Percentiles rank a stretch among this genome's conserved stretches.
These are phyloP conservation scores for Ahaetulla prasina DNA, from an alignment of 2,113 vertebrate species.

Conservation along the genomic window DNA sequence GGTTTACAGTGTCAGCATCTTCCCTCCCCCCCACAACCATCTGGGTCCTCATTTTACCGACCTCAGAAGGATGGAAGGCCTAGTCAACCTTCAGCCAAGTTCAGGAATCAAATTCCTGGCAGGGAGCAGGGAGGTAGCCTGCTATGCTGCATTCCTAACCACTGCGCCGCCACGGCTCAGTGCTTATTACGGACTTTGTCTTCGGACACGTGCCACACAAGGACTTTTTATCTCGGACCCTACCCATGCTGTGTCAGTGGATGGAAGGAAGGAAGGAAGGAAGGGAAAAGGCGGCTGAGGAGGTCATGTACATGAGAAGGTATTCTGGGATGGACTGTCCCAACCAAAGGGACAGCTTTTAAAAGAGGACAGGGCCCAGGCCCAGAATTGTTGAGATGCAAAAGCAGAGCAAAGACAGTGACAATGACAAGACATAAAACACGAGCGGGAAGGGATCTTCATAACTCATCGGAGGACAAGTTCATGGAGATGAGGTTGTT, in stretches of 20 bases:
- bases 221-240: not conserved
- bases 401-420: not conserved
- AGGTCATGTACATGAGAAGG: not conserved
- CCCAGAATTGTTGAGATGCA: not conserved
- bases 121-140: not conserved
- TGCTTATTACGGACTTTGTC: too few species aligned
- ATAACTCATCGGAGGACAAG: not conserved
- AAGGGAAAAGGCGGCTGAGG: not conserved
- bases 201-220: not conserved
- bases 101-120: not conserved
- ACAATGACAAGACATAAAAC: not conserved
- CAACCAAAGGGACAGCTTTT: not conserved
- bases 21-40: not conserved
- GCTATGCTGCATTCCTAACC: not conserved
- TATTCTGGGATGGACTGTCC: too few species aligned
- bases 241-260: too few species aligned
- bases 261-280: not conserved
- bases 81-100: not conserved
- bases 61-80: not conserved
- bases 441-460: not conserved
- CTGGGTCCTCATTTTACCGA: not conserved
- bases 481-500: constrained; percentile 2
- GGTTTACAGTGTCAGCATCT: fast-evolving
- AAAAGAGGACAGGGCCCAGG: not conserved
- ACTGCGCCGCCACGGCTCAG: too few species aligned